Conservation (phyloP, 2,888 invertebrate genomes). For the Phengaris alcon region DNA sequence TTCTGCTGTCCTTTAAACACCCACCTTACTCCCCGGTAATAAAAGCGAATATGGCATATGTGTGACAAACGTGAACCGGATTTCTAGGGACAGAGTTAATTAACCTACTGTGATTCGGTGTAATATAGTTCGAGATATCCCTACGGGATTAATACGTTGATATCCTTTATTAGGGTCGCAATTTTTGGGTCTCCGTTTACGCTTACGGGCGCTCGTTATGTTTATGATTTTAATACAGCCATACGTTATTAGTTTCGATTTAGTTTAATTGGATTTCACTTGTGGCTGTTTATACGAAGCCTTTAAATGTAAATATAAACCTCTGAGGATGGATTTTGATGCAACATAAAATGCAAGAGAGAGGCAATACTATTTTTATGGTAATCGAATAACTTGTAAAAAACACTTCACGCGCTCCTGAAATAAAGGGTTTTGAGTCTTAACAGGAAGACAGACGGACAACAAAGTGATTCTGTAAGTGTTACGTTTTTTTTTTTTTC, state of each 20-base stretch:
- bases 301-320: too few species aligned
- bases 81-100: constrained; percentile 47
- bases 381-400: too few species aligned
- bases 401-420: too few species aligned
- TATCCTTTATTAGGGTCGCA: constrained; percentile 38
- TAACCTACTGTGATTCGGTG: constrained; percentile 46
- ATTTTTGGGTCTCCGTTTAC: constrained; percentile 35
- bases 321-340: too few species aligned
- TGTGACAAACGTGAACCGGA: constrained; percentile 39
- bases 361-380: too few species aligned
- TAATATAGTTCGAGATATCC: constrained; percentile 44
- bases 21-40: constrained; percentile 31
- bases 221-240: constrained; percentile 12
- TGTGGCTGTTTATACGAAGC: neutral
- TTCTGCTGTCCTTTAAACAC: constrained; percentile 1
- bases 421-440: too few species aligned
- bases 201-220: constrained; percentile 19
- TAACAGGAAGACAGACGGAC: too few species aligned
- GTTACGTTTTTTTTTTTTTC: too few species aligned
- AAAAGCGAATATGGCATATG: constrained; percentile 33
- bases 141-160: constrained; percentile 41
- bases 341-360: too few species aligned
- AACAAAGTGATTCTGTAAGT: too few species aligned
- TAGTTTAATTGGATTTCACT: constrained; percentile 11
- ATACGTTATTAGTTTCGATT: constrained; percentile 16